phyloP scores from a whole-genome alignment of 1,140 invertebrate genomes.

The Magallana angulata region DNA sequence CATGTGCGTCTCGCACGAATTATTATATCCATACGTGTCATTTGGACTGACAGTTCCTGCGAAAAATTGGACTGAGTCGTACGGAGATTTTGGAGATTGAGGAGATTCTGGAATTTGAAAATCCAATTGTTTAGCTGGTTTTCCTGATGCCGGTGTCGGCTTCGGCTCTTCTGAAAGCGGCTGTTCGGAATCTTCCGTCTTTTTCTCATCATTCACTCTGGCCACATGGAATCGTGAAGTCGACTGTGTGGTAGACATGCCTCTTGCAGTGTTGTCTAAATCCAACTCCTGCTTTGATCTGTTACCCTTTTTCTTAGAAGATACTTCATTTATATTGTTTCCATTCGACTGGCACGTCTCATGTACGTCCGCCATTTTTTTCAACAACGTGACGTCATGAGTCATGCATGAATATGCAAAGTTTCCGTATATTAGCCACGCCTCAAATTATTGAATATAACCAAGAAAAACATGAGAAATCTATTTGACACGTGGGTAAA shows the following conservation, averaged over 20 bases:
- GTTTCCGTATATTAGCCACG: background rate
- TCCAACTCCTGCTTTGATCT: background rate
- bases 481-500: no score
- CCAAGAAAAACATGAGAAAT: background rate
- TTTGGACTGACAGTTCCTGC: constrained; percentile 76
- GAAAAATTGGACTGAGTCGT: constrained; percentile 60
- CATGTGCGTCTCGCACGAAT: constrained; percentile 82
- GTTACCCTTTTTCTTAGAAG: background rate
- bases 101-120: constrained; percentile 17
- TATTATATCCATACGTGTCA: constrained; percentile 81
- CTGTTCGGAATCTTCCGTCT: constrained; percentile 43
- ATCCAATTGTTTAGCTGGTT: constrained; percentile 25
- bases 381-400: background rate
- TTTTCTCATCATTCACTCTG: constrained; percentile 59
- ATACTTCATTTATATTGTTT: background rate
- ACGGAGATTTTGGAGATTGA: constrained; percentile 47
- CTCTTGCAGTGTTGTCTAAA: background rate
- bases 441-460: background rate
- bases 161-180: constrained; percentile 14
- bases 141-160: constrained; percentile 29
- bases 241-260: constrained; percentile 61
- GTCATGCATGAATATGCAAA: background rate
- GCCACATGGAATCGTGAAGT: constrained; percentile 69
- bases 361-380: constrained; percentile 37
- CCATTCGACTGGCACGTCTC: background rate